A percentile compares a stretch with the other conserved stretches of the same genome.
phyloP scores from a whole-genome alignment of 2,888 invertebrate genomes.

The Thalpophila matura region DNA sequence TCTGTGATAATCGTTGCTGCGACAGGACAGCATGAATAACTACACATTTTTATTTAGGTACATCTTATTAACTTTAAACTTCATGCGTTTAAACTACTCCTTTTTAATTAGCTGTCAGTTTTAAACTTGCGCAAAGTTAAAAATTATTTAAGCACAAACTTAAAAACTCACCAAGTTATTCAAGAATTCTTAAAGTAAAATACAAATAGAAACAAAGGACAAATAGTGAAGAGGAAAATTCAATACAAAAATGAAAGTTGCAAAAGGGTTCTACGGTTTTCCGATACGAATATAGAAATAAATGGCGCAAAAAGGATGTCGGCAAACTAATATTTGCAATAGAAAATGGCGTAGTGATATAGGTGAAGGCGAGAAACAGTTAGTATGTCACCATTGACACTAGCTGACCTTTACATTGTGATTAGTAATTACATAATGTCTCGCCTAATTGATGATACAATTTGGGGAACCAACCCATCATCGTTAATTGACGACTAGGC shows the following conservation, averaged over 20 bases:
- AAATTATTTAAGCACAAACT: no score
- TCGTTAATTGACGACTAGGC: constrained; percentile 40
- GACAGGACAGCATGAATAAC: constrained; percentile 44
- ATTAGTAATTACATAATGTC: constrained; percentile 22
- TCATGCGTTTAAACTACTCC: constrained; percentile 7
- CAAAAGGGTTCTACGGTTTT: constrained; percentile 31
- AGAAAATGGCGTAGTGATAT: constrained; percentile 13
- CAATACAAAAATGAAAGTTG: constrained; percentile 4
- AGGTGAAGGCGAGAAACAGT: not conserved
- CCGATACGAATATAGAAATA: constrained; percentile 20
- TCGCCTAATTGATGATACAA: constrained; percentile 25
- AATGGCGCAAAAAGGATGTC: not conserved
- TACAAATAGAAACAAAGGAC: constrained; percentile 2
- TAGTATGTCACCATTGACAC: constrained; percentile 19
- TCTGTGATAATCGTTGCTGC: constrained; percentile 33
- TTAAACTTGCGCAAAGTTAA: constrained; percentile 2
- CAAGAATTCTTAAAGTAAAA: constrained; percentile 5
- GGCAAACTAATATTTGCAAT: not conserved
- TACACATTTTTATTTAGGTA: constrained; percentile 28
- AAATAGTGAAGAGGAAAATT: not conserved
- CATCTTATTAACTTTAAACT: constrained; percentile 20
- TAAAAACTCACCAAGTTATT: no score
- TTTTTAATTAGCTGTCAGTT: constrained; percentile 37
- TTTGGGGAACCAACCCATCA: constrained; percentile 29
- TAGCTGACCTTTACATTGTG: constrained; percentile 15